Evolutionary conservation across 2,888 invertebrate species (phyloP), one percentile per base, ranked within the genome.

Genomic region (Eupithecia vulgata): DNA sequence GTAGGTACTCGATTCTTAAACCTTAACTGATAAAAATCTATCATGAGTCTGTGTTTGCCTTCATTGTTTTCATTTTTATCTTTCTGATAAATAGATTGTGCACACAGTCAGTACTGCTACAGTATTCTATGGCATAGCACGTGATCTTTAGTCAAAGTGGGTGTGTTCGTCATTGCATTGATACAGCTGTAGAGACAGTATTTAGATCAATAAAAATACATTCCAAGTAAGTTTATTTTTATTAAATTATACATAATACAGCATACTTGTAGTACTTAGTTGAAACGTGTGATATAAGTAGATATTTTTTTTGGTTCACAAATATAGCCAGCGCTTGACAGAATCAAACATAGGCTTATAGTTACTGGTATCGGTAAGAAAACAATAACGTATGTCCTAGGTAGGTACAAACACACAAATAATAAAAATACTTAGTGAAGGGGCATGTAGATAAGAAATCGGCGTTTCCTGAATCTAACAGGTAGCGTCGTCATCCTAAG

Each of bases 191-290:
- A 74, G n/a, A 30, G 13, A 45, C 35, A 34, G 67, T 40, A 1
- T 10, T 1, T 71, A 68, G 65, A 52, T 25, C 62, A 30, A 17
- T 45, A 45, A 59, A 73, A 42, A 17, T 70, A 80, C 83, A 82
- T 85, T 85, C 84, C 85, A 80, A 77, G 85, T 85, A 83, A 84
- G 85, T 84, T 78, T 68, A 48, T 65, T 67, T n/a, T 35, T 48
- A 48, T n/a, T n/a, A 15, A 45, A n/a, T 17, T n/a, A 45, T 45
- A 17, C 45, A 45, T 15, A 5, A 5, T 15, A 45, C 17, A n/a
- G 17, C n/a, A n/a, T n/a, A n/a, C n/a, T n/a, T n/a, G n/a, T n/a
- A n/a, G n/a, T n/a, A n/a, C n/a, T n/a, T n/a, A 17, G 17, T 45
- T 2, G 17, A n/a, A 17, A 45, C n/a, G 45, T n/a, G 45, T 21